Evolutionary conservation across 2,888 invertebrate species (phyloP).

Genomic region (Lordiphosa fenestrarum): DNA sequence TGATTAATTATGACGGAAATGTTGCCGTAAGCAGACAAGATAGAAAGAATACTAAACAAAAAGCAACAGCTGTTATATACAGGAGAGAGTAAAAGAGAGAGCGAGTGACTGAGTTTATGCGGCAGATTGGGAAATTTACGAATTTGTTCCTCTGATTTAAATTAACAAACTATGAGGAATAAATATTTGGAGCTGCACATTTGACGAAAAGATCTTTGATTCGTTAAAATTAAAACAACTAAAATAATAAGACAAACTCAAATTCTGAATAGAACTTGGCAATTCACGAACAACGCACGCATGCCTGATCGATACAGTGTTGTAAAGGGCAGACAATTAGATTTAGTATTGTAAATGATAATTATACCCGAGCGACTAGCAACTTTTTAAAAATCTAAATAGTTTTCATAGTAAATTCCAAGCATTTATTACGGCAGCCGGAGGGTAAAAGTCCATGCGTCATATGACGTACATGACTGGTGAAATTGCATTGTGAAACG

Average conservation of each 20-base stretch:
- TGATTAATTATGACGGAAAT: conserved; percentile 2
- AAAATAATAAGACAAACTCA: too few relatives aligned
- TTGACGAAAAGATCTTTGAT: too few relatives aligned
- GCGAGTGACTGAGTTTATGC: too few relatives aligned
- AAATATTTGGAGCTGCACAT: too few relatives aligned
- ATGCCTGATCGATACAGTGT: conserved; percentile 12
- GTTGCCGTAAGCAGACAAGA: conserved; percentile 4
- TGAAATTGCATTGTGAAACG: conserved; percentile 24
- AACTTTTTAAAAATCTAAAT: conserved; percentile 11
- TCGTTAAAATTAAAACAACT: too few relatives aligned
- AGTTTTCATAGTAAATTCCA: conserved; percentile 2
- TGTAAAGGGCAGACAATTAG: conserved; percentile 1
- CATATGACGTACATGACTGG: conserved; percentile 22
- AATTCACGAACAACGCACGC: background rate
- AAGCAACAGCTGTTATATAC: conserved; percentile 17
- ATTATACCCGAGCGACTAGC: conserved; percentile 10
- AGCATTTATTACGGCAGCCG: background rate
- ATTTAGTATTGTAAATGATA: conserved; percentile 8
- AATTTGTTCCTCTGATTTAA: too few relatives aligned
- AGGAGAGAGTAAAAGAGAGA: too few relatives aligned
- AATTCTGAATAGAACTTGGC: too few relatives aligned
- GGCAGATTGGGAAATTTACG: too few relatives aligned
- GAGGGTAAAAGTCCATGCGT: conserved; percentile 34
- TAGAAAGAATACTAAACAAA: background rate
- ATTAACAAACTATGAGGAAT: too few relatives aligned